Percentiles rank a stretch among this genome's conserved stretches.
phyloP scores from a whole-genome alignment of 2,797 vertebrate species.

The Mus spretus region DNA sequence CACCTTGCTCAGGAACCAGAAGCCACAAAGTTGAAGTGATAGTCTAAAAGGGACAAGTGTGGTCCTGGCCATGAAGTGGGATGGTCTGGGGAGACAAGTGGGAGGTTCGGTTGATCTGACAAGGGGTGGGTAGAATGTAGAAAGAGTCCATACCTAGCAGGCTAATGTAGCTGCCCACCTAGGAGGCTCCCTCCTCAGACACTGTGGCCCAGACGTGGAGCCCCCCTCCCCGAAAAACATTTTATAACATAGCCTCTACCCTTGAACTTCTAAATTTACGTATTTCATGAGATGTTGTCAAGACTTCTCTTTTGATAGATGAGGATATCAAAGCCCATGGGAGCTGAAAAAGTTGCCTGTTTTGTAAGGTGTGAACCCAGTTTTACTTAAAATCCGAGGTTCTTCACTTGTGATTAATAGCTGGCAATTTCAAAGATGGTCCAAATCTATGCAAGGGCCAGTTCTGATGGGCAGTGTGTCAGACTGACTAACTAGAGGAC shows the following conservation, averaged over 20 bases:
- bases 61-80: neutral
- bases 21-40: neutral
- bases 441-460: fast-evolving
- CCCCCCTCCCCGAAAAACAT: no score
- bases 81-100: fast-evolving
- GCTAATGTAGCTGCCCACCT: neutral
- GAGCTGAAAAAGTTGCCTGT: neutral
- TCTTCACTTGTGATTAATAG: neutral
- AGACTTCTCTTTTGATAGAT: neutral
- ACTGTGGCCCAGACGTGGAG: neutral
- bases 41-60: neutral
- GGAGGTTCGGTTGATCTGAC: neutral
- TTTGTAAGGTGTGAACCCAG: neutral
- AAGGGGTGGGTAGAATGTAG: no score
- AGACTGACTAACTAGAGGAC: fast-evolving
- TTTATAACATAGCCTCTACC: neutral
- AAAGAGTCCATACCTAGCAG: neutral
- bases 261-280: neutral
- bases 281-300: neutral
- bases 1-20: neutral
- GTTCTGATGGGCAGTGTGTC: no score
- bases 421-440: neutral
- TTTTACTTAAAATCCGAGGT: neutral
- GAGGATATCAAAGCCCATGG: neutral
- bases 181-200: neutral